These are phyloP conservation scores for Temnopleurus reevesii DNA, from an alignment of 53 echinoderm and acorn worm genomes.

Conservation along the genomic window DNA sequence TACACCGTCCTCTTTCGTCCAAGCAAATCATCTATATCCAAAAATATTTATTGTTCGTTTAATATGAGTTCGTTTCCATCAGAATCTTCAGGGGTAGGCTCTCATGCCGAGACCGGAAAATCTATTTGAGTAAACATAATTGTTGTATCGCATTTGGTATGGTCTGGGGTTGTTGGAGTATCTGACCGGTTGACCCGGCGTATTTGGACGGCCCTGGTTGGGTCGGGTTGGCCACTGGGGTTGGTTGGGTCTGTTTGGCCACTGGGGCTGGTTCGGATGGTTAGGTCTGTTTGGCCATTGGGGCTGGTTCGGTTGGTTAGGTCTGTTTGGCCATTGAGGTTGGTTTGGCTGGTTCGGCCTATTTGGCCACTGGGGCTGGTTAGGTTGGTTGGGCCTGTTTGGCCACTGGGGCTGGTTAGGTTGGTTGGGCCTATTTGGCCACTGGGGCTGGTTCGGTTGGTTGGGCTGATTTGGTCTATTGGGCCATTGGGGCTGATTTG, in stretches of 20 bases:
- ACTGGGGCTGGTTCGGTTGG: conserved; percentile 1
- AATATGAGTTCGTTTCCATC: background rate
- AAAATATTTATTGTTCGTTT: background rate
- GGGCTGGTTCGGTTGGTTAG: conserved; percentile 1
- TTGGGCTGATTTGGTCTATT: background rate
- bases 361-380: background rate
- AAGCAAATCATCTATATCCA: too few species aligned
- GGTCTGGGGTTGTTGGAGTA: conserved; percentile 27
- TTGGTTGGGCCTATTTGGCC: background rate
- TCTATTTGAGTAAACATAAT: conserved; percentile 33
- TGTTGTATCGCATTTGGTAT: conserved; percentile 49
- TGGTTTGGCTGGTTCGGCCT: background rate
- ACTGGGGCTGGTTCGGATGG: background rate
- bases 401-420: background rate
- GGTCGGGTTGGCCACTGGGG: conserved; percentile 18
- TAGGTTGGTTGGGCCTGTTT: conserved; percentile 1
- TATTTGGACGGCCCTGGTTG: background rate
- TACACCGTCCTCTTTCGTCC: too few species aligned
- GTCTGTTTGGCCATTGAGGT: background rate
- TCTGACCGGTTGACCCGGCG: conserved; percentile 21
- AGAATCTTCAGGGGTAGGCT: background rate
- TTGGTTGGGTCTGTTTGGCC: background rate
- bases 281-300: conserved; percentile 17
- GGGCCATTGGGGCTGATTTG: conserved; percentile 10
- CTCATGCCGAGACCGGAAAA: conserved; percentile 52